Evolutionary conservation across 2,888 invertebrate species (phyloP).

Genomic region (Fissipunctia ypsillon): DNA sequence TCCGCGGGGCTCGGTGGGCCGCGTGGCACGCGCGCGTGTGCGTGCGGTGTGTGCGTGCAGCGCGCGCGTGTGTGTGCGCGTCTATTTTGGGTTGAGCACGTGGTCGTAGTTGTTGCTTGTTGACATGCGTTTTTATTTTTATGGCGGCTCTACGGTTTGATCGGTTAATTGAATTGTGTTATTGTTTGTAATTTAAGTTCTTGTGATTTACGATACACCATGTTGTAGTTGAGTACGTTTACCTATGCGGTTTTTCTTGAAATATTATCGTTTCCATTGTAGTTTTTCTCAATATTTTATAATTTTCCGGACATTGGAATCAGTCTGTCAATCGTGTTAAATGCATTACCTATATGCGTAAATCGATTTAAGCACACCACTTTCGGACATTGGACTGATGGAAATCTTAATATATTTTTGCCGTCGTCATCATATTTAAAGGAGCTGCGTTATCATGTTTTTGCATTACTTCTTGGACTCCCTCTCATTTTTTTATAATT

Average conservation of each 20-base stretch:
- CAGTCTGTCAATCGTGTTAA: neutral
- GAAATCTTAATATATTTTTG: neutral
- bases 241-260: neutral
- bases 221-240: conserved; percentile 20
- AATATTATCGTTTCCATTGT: neutral
- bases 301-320: neutral
- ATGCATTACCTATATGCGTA: neutral
- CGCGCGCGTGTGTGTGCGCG: conserved; percentile 75
- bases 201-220: conserved; percentile 57
- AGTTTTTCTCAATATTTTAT: conserved; percentile 1
- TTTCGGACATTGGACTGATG: conserved; percentile 2
- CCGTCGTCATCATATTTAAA: neutral
- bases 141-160: conserved; percentile 80
- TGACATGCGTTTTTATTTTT: conserved; percentile 90
- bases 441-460: neutral
- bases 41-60: conserved; percentile 76
- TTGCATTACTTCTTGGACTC: neutral
- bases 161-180: conserved; percentile 84
- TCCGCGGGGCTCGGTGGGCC: conserved; percentile 83
- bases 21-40: conserved; percentile 72
- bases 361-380: neutral
- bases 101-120: conserved; percentile 89
- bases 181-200: conserved; percentile 73
- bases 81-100: conserved; percentile 89
- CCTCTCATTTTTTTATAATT: neutral